Percentiles rank a stretch among this genome's conserved stretches.
Conservation (phyloP, 92 coral and sea anemone species). For the Zoanthus sansibaricus region DNA sequence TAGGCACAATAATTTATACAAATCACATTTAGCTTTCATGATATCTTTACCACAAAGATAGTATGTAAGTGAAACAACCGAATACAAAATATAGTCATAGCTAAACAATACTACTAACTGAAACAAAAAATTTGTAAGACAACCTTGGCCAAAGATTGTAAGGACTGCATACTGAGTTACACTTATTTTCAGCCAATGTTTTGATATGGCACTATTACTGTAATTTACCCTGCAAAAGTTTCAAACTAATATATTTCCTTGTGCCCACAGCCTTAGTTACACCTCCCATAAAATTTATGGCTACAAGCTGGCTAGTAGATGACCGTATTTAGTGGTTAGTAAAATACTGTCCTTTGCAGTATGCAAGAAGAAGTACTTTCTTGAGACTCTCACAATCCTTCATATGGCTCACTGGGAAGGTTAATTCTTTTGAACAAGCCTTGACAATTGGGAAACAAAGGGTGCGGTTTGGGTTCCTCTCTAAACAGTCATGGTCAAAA, state of each 20-base stretch:
- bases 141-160: constrained; percentile 33
- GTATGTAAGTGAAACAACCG: constrained; percentile 20
- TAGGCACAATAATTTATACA: constrained; percentile 14
- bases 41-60: constrained; percentile 28
- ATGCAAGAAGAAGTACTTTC: constrained; percentile 46
- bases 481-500: constrained; percentile 44
- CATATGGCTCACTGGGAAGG: constrained; percentile 62
- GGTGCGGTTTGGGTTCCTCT: constrained; percentile 37
- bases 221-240: constrained; percentile 22
- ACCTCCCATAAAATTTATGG: constrained; percentile 28
- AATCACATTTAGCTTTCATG: constrained; percentile 26
- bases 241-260: constrained; percentile 26
- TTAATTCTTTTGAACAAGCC: constrained; percentile 53
- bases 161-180: constrained; percentile 24
- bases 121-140: constrained; percentile 36
- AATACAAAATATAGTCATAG: constrained; percentile 23
- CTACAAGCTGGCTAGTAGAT: constrained; percentile 30
- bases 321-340: constrained; percentile 36
- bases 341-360: constrained; percentile 56
- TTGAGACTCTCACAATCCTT: constrained; percentile 18
- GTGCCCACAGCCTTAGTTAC: constrained; percentile 20
- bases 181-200: constrained; percentile 10
- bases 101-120: constrained; percentile 30
- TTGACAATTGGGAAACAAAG: constrained; percentile 50
- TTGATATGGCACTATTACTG: constrained; percentile 20